These are phyloP conservation scores for Apoda limacodes DNA, from an alignment of 2,888 invertebrate genomes.

Conservation along the genomic window DNA sequence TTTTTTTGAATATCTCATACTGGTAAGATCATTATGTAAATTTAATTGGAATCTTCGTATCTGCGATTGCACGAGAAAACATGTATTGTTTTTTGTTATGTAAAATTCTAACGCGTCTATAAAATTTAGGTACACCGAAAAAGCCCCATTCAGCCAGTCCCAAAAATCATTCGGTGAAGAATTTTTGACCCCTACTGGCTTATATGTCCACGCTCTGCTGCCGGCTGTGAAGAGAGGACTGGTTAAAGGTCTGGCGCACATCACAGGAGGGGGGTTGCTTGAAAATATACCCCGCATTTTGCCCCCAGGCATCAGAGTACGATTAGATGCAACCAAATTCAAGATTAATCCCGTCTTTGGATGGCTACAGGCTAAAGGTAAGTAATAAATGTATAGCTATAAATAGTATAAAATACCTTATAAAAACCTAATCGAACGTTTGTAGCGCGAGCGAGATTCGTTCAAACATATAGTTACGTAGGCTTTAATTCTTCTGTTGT, in stretches of 20 bases:
- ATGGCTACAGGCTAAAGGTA: slow-evolving; percentile 85
- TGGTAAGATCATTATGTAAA: no score
- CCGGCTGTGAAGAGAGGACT: slow-evolving; percentile 76
- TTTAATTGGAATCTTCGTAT: no score
- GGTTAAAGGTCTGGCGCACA: slow-evolving; percentile 91
- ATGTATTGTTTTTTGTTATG: no score
- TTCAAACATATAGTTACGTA: no score
- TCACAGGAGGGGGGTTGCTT: slow-evolving; percentile 91
- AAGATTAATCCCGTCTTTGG: slow-evolving; percentile 83
- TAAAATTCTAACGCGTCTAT: no score
- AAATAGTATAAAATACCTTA: no score
- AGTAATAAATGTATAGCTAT: no score
- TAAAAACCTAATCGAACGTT: no score
- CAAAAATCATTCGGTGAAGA: slow-evolving; percentile 75
- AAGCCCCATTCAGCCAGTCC: slow-evolving; percentile 47
- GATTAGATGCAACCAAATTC: slow-evolving; percentile 79
- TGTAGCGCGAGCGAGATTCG: no score
- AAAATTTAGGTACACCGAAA: slow-evolving; percentile 49
- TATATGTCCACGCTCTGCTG: slow-evolving; percentile 84
- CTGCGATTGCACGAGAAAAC: no score
- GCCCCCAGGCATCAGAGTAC: slow-evolving; percentile 73
- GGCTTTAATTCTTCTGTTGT: no score
- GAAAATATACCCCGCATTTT: slow-evolving; percentile 91
- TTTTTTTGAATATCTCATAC: no score
- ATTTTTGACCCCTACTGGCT: slow-evolving; percentile 85